Conservation (phyloP, 1,140 invertebrate species). For the Leptinotarsa lineolata region DNA sequence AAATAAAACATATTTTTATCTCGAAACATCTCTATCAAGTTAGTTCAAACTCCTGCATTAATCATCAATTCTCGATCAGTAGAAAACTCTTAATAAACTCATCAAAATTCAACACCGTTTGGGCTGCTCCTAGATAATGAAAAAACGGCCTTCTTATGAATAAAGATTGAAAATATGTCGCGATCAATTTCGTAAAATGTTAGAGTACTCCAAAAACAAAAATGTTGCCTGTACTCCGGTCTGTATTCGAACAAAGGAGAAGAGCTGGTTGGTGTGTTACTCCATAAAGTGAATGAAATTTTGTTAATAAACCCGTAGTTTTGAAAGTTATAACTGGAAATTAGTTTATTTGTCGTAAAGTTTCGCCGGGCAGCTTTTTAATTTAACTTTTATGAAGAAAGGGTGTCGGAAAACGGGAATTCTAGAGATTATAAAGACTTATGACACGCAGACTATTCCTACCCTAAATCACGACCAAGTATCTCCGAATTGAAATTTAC, state of each 20-base stretch:
- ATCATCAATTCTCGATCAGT: too few relatives aligned
- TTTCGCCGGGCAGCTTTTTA: not conserved
- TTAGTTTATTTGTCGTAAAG: conserved; percentile 1
- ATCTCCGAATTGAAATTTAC: too few relatives aligned
- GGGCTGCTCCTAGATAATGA: not conserved
- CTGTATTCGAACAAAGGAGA: not conserved
- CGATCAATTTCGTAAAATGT: not conserved
- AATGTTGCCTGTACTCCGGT: not conserved
- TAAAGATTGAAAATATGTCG: not conserved
- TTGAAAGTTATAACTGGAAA: conserved; percentile 1
- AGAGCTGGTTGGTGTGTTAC: not conserved
- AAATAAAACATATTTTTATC: too few relatives aligned
- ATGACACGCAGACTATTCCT: too few relatives aligned
- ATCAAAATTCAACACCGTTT: not conserved
- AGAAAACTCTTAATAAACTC: not conserved
- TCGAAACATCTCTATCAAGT: too few relatives aligned
- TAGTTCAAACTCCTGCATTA: too few relatives aligned
- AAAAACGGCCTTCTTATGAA: not conserved
- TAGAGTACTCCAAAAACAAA: not conserved
- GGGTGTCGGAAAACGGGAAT: too few relatives aligned
- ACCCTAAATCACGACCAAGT: too few relatives aligned
- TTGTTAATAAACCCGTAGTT: conserved; percentile 7
- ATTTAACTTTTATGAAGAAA: conserved; percentile 4
- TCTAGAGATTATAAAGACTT: too few relatives aligned
- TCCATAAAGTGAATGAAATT: not conserved